Evolutionary conservation across 2,797 vertebrate species (phyloP), one percentile per base, ranked within the genome.

Genomic region (Oreochromis grahami): DNA sequence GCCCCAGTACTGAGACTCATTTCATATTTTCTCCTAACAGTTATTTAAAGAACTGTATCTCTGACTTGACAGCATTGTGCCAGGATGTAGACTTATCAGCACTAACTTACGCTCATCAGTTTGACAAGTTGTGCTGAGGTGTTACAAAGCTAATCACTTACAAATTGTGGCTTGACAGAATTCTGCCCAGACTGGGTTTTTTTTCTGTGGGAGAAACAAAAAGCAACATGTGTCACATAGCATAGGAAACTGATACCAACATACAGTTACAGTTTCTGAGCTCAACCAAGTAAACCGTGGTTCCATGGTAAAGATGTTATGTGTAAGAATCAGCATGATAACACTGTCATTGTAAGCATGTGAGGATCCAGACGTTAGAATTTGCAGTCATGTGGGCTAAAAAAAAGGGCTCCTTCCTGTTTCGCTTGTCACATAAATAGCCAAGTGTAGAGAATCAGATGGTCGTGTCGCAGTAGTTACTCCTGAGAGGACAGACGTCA

Each of bases 401-500:
- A 58, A 60, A 52, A 8, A 55, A 41, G 26, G 53, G 12, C 36
- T 77, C 7, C 34, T 38, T 29, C 38, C 14, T 72, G 68, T 48
- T 72, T 29, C 5, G 2, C 15, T 29, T 58, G 17, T 58, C 17
- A 58, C 19, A 38, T 19, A 58, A 43, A 0, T 41, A 29, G 24
- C 8, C 38, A 8, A 32, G 51, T 34, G 34, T 4, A 70, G 29
- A 29, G 84, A 68, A 68, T 82, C 76, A 76, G 45, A 38, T 36
- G 7, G 5, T 76, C 1, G n/a, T 72, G 19, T 51, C 19, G 21
- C 74, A 26, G 34, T 15, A 48, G 21, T 9, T 26, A 6, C 50
- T 85, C 74, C 72, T 83, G 17, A 53, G 50, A 48, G 86, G 26
- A 72, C 29, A 29, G 32, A 81, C 43, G 82, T 84, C 80, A 36